Base-by-base conservation (phyloP, 2,888 invertebrate genomes). In the Lithosia quadra region DNA sequence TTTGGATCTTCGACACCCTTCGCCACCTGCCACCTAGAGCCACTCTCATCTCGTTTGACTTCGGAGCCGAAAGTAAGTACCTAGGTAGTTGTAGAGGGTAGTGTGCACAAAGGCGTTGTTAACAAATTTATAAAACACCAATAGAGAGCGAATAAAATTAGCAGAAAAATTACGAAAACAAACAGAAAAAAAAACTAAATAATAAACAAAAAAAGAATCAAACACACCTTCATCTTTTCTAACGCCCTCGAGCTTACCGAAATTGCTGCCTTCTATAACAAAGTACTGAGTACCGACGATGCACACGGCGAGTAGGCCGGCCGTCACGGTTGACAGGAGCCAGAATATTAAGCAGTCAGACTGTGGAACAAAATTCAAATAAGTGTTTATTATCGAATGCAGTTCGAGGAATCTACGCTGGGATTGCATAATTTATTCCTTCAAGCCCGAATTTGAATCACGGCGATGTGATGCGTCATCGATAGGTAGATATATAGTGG, bases 271-370 rank as follows among this genome's bases (percentile, higher is more conserved):
- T 87, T 97, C 97, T 73, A 95, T 93, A 66, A 96, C 95, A 88
- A 97, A 97, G 88, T 97, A 96, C 79, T 96, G 96, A 89, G 96
- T 96, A 71, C 97, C 96, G 77, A 96, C 91, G 79, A 96, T 91
- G 89, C 96, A 96, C 67, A 97, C 96, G 0, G 95, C 95, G 33
- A 96, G 91, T 67, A 97, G 89, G 2, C 96, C 96, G 3, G 96
- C 92, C 4, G 97, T 96, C 63, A 97, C 96, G 21, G 96, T 92
- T n/a, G 97, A 96, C 69, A 97, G 93, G 66, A 97, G 93, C 86
- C 95, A 93, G 78, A 96, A 96, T 85, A 97, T 96, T 64, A 97
- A 90, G 74, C 96, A 92, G 89, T 97, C 97, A 0, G 96, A 96
- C 91, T 96, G 94, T 18, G 93, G 87, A 81, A 78, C 80, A 78